phyloP scores from a whole-genome alignment of 2,113 vertebrate species.

The Tauraco erythrolophus region DNA sequence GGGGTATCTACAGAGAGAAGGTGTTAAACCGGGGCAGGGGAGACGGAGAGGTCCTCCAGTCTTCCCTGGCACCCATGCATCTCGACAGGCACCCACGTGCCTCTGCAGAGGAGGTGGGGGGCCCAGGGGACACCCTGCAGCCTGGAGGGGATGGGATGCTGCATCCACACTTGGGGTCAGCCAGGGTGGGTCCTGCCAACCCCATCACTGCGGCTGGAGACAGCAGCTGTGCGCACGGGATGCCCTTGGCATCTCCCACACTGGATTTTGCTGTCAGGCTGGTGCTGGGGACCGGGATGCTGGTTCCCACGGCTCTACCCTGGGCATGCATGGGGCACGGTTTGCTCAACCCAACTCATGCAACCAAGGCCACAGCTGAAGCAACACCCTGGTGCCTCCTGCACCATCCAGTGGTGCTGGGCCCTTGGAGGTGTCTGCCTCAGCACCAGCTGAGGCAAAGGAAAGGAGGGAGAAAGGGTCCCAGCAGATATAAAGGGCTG shows the following conservation, averaged over 20 bases:
- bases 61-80: neutral
- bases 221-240: neutral
- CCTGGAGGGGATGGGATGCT: neutral
- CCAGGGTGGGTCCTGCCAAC: neutral
- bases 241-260: neutral
- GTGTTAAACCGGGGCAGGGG: neutral
- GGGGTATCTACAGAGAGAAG: neutral
- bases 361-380: neutral
- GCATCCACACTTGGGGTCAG: neutral
- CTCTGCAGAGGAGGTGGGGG: neutral
- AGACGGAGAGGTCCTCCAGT: neutral
- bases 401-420: fast-evolving
- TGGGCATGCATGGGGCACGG: fast-evolving
- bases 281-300: neutral
- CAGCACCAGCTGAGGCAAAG: neutral
- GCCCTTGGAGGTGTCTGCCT: neutral
- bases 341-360: neutral
- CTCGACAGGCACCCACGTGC: neutral
- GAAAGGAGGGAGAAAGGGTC: neutral
- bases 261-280: neutral
- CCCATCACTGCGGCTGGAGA: neutral
- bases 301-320: neutral
- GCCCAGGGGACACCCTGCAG: neutral
- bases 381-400: neutral
- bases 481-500: neutral